A percentile compares a stretch with the other conserved stretches of the same genome.
Evolutionary conservation across 1,140 invertebrate species (phyloP).

Genomic region (Tetranychus urticae): DNA sequence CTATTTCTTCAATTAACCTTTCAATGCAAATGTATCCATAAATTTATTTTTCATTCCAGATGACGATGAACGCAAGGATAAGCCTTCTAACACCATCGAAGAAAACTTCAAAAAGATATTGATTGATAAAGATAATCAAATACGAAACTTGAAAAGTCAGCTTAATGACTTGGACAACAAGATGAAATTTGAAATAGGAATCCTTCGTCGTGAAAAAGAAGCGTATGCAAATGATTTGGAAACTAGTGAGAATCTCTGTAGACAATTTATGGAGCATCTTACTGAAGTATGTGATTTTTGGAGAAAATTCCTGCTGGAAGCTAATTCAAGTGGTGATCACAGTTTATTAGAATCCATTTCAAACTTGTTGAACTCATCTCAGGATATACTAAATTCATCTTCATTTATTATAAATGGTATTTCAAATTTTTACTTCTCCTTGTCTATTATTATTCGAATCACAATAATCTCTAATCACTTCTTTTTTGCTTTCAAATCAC

Average conservation of each 20-base stretch:
- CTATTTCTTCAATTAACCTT: too few species aligned
- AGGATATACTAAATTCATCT: neutral
- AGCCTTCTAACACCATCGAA: neutral
- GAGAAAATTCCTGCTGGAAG: neutral
- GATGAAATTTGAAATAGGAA: neutral
- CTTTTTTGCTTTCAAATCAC: neutral
- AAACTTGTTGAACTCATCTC: neutral
- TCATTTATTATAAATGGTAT: neutral
- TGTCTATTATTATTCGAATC: neutral
- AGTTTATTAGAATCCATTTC: neutral
- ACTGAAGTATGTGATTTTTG: neutral
- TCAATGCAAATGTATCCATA: too few species aligned
- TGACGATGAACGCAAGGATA: too few species aligned
- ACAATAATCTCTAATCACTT: neutral
- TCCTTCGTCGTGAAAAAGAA: neutral
- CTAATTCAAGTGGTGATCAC: neutral
- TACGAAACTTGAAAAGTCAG: neutral
- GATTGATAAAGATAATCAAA: neutral
- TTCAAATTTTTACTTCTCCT: neutral
- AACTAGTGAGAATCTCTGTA: neutral
- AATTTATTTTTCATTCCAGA: too few species aligned
- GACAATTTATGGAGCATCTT: neutral
- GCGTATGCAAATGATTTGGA: neutral
- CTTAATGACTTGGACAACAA: neutral
- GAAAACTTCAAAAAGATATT: neutral